Base-by-base conservation (phyloP, 1,140 invertebrate genomes). In the Drosophila miranda region DNA sequence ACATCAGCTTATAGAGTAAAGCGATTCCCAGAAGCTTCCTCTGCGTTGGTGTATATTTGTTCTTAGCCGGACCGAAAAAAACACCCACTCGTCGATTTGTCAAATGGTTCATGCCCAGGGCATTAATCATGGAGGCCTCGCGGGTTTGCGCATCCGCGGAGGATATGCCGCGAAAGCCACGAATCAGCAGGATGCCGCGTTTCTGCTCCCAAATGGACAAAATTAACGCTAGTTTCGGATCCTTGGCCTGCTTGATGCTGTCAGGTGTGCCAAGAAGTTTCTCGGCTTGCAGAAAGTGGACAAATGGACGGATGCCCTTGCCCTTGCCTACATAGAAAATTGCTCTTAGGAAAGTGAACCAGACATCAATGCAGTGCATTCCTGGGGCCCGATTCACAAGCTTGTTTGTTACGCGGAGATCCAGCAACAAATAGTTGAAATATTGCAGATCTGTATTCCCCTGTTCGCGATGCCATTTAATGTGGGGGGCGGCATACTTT, bases 71-170 rank as follows among this genome's bases (percentile, higher is more conserved):
- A 0, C 97, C 97, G 88, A 98, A 98, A 89, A 96, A 97, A 51
- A 96, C 94, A 0, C 98, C 98, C 34, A 88, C 78, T 78, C 96
- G 95, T 16, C 94, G 91, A 92, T 99, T 99, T 21, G 94, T 96
- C 58, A 99, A 92, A 88, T 95, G 95, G 7, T 93, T 89, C 14
- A 96, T 70, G 82, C 96, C 95, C 38, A 99, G 89, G 0, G 97
- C 95, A 78, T 97, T 95, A 19, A 99, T 98, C 94, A 99, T 99
- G 6, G 95, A 94, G 4, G 97, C 97, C 92, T 99, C 98, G 69
- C 98, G 93, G 0, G 96, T 98, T 80, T 96, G 97, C 2, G 98
- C 98, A 91, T 99, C 98, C 1, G 95, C 95, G 0, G 96, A 94
- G 49, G 97, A 96, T 2, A 96, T 94, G 91, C 97, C 97, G 70